These are phyloP conservation scores for Cottoperca gobio DNA, from an alignment of 2,797 vertebrate genomes.

Conservation along the genomic window DNA sequence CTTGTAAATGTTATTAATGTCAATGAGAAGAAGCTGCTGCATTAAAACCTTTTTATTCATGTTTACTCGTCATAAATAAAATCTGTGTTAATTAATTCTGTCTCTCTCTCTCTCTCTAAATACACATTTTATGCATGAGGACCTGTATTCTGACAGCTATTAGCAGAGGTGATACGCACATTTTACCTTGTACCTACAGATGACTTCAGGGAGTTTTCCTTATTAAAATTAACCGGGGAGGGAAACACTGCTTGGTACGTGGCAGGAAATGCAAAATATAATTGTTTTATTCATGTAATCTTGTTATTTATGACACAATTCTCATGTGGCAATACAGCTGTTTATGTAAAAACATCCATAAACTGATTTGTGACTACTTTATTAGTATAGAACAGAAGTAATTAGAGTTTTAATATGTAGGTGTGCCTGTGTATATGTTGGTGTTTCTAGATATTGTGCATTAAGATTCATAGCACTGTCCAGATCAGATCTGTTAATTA, in stretches of 20 bases:
- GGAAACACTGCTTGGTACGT: neutral
- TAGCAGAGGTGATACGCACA: conserved; percentile 48
- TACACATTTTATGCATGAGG: conserved; percentile 40
- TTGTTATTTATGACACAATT: conserved; percentile 7
- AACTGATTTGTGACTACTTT: neutral
- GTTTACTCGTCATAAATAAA: conserved; percentile 14
- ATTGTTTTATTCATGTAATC: conserved; percentile 32
- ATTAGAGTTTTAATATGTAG: neutral
- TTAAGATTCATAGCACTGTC: conserved; percentile 38
- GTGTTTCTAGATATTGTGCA: conserved; percentile 18
- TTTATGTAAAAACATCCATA: neutral
- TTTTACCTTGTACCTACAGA: conserved; percentile 43
- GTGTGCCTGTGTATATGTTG: neutral
- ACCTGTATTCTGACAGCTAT: conserved; percentile 54
- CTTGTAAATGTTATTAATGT: neutral
- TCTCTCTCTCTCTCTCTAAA: neutral
- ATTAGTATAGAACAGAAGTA: neutral
- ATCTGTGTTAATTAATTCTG: conserved; percentile 29
- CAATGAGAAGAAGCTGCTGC: neutral
- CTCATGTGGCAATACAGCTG: neutral
- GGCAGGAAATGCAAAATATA: conserved; percentile 13
- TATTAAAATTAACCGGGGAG: conserved; percentile 44
- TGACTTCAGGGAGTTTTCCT: conserved; percentile 51
- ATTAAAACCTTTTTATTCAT: neutral
- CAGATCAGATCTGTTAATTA: conserved; percentile 60